Conservation (phyloP, 1,140 invertebrate species). For the Drosophila tropicalis region DNA sequence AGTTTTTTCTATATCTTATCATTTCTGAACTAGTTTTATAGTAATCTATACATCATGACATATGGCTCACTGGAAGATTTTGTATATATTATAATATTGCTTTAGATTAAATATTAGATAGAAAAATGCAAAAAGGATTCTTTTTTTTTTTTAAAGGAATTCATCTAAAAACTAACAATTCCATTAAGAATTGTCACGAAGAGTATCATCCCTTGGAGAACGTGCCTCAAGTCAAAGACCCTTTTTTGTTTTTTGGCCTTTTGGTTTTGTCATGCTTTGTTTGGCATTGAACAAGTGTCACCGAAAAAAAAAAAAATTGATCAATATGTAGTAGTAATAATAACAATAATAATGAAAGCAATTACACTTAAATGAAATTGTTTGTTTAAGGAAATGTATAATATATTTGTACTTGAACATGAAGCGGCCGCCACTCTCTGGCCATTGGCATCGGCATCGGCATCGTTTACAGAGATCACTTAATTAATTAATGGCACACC, state of each 20-base stretch:
- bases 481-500: conserved; percentile 74
- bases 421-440: conserved; percentile 37
- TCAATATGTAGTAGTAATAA: conserved; percentile 4
- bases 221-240: not conserved
- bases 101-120: no score
- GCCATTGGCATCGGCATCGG: conserved; percentile 21
- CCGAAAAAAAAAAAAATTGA: conserved; percentile 13
- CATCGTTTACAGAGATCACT: conserved; percentile 38
- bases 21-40: no score
- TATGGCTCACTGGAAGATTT: no score
- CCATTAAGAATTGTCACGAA: not conserved
- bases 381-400: conserved; percentile 67
- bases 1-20: no score
- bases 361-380: conserved; percentile 66
- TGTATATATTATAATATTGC: no score
- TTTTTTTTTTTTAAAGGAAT: no score
- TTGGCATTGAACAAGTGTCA: conserved; percentile 13
- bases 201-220: not conserved
- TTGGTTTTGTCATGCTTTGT: no score
- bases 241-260: not conserved
- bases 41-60: no score
- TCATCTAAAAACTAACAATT: no score
- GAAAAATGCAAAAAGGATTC: no score
- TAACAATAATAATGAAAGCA: conserved; percentile 47
- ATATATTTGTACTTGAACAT: conserved; percentile 49